phyloP scores from a whole-genome alignment of 2,888 invertebrate species.

The Idaea biselata region DNA sequence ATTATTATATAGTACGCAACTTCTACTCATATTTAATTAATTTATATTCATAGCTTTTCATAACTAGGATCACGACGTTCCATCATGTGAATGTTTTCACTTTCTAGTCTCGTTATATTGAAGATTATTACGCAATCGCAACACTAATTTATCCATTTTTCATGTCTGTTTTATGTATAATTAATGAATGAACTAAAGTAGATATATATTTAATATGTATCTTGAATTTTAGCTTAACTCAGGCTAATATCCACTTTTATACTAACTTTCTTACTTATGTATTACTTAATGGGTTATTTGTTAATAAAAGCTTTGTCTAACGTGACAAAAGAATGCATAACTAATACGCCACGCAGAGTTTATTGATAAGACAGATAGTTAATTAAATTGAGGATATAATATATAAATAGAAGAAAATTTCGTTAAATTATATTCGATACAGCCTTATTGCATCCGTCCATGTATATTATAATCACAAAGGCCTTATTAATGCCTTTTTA shows the following conservation, averaged over 20 bases:
- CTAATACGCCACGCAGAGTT: background rate
- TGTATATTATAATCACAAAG: background rate
- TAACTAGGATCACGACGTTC: conserved; percentile 55
- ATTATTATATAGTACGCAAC: too few relatives aligned
- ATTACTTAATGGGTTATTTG: background rate
- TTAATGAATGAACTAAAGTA: background rate
- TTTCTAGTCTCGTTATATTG: conserved; percentile 75
- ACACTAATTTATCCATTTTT: conserved; percentile 20
- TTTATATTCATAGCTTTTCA: conserved; percentile 4
- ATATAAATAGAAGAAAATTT: background rate
- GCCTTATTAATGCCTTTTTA: conserved; percentile 4
- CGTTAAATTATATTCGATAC: background rate
- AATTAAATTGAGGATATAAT: background rate
- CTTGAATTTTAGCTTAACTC: background rate
- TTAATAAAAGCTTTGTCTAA: background rate
- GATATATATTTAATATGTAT: background rate
- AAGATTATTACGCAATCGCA: conserved; percentile 49
- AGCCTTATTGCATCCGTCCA: conserved; percentile 4
- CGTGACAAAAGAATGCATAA: background rate
- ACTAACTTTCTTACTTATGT: background rate
- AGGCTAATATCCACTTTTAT: background rate
- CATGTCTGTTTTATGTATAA: conserved; percentile 16
- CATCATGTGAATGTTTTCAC: conserved; percentile 57
- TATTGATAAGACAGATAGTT: background rate
- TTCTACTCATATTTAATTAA: too few relatives aligned